These are phyloP conservation scores for Cephus rjabovi DNA, from an alignment of 2,888 invertebrate species.

Conservation along the genomic window DNA sequence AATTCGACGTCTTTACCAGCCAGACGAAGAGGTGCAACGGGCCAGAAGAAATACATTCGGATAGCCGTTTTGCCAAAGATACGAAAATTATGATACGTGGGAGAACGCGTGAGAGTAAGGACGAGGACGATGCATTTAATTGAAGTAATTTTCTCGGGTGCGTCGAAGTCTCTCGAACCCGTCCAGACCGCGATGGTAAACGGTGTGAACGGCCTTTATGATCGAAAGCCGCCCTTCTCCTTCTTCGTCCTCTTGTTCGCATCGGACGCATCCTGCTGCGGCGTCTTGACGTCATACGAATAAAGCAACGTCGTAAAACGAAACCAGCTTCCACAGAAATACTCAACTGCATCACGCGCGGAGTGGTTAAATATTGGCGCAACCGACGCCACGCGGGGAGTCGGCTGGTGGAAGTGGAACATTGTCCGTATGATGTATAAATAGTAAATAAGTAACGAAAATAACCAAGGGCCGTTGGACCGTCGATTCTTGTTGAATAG, in stretches of 20 bases:
- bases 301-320: slow-evolving; percentile 47
- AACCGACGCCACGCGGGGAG: slow-evolving; percentile 39
- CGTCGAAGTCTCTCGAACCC: neutral
- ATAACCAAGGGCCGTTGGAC: slow-evolving; percentile 59
- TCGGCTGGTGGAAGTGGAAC: slow-evolving; percentile 57
- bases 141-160: neutral
- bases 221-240: slow-evolving; percentile 32
- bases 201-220: slow-evolving; percentile 39
- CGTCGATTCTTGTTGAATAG: slow-evolving; percentile 27
- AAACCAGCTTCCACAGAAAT: slow-evolving; percentile 45
- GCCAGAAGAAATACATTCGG: neutral
- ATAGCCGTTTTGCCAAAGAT: neutral
- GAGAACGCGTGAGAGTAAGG: too few species aligned
- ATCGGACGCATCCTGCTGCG: slow-evolving; percentile 10
- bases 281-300: slow-evolving; percentile 51
- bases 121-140: neutral
- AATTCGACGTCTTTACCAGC: neutral
- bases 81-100: neutral
- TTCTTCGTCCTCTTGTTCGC: slow-evolving; percentile 19
- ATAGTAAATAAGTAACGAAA: slow-evolving; percentile 51
- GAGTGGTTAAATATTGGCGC: slow-evolving; percentile 44
- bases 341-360: slow-evolving; percentile 43
- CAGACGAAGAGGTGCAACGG: too few species aligned
- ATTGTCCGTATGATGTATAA: slow-evolving; percentile 58
- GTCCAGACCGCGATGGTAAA: neutral